Evolutionary conservation across 2,888 invertebrate species (phyloP).

Genomic region (Frankliniella intonsa): DNA sequence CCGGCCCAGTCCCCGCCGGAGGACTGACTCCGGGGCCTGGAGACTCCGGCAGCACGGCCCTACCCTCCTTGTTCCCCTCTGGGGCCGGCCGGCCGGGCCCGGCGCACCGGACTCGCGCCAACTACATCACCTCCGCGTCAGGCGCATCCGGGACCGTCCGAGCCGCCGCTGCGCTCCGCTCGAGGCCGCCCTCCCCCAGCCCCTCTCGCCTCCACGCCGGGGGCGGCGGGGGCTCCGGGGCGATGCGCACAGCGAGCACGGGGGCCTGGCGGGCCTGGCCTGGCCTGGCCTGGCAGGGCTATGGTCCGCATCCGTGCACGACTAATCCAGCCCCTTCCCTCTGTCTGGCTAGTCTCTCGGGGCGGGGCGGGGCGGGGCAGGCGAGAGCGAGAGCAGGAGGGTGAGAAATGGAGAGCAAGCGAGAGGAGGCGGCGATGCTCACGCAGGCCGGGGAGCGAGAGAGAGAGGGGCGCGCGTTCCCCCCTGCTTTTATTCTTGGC

Average conservation of each 20-base stretch:
- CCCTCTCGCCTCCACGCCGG: background rate
- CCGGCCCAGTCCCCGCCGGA: too few relatives aligned
- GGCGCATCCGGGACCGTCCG: background rate
- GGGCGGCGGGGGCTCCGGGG: background rate
- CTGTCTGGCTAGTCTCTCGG: background rate
- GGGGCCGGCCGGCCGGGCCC: background rate
- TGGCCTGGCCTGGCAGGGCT: background rate
- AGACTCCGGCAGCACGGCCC: too few relatives aligned
- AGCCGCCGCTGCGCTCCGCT: background rate
- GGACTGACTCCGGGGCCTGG: too few relatives aligned
- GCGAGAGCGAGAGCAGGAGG: too few relatives aligned
- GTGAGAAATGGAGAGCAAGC: too few relatives aligned
- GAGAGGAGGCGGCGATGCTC: too few relatives aligned
- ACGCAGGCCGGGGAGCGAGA: background rate
- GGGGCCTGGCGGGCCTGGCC: background rate
- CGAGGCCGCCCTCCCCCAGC: background rate
- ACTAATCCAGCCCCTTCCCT: background rate
- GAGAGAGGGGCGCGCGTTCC: background rate
- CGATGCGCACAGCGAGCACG: background rate
- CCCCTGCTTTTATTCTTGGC: conserved; percentile 12
- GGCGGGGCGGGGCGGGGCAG: background rate
- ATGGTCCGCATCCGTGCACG: conserved; percentile 3
- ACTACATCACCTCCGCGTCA: conserved; percentile 16
- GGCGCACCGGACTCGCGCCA: conserved; percentile 18
- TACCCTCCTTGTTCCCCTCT: too few relatives aligned